Evolutionary conservation across 2,797 vertebrate species (phyloP).

Genomic region (Sarcoramphus papa): DNA sequence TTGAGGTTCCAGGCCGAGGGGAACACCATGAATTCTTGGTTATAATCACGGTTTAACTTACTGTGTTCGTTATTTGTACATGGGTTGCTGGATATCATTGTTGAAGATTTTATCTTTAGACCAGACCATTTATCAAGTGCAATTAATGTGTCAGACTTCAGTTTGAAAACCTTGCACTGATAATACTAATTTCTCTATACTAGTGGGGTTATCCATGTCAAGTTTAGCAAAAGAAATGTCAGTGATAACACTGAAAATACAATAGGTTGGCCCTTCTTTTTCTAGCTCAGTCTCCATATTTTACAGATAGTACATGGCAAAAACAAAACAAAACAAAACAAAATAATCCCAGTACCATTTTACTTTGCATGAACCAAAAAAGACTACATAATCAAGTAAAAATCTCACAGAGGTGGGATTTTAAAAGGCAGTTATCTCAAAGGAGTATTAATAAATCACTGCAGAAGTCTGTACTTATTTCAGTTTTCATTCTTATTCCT

Average conservation of each 20-base stretch:
- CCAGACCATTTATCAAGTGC: slow-evolving; percentile 46
- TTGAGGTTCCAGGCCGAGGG: neutral
- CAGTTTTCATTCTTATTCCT: neutral
- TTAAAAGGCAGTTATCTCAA: neutral
- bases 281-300: neutral
- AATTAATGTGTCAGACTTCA: slow-evolving; percentile 40
- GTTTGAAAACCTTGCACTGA: neutral
- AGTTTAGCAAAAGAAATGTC: neutral
- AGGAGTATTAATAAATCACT: neutral
- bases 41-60: neutral
- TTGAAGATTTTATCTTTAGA: slow-evolving; percentile 33
- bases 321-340: neutral
- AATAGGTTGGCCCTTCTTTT: neutral
- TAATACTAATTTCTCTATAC: slow-evolving; percentile 21
- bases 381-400: neutral
- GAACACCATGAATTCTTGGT: neutral
- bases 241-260: neutral
- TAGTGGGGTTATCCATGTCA: neutral
- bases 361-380: neutral
- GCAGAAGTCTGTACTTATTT: neutral
- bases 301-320: neutral
- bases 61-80: neutral
- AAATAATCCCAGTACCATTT: neutral
- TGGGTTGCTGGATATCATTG: neutral
- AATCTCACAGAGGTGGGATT: neutral